Base-by-base conservation (phyloP, 2,888 invertebrate species). In the Ceriagrion tenellum region DNA sequence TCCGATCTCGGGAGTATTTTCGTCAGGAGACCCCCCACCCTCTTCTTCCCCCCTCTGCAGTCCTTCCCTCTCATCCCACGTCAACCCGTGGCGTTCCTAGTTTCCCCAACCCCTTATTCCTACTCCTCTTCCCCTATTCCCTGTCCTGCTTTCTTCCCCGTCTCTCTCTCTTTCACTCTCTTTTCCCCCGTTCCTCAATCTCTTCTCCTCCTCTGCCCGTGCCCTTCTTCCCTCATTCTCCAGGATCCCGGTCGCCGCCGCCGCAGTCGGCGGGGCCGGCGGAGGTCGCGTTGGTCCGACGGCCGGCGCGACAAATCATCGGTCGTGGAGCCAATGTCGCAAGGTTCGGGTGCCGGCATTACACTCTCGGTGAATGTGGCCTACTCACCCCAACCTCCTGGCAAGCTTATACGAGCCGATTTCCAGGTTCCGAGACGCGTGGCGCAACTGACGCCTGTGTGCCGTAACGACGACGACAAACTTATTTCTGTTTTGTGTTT, bases 1-100 rank as follows among this genome's bases (percentile, higher is more conserved):
- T 93, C 93, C 93, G 63, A 93, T 93, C 69, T 69, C 40, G 93
- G 40, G 93, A 69, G 93, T 93, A 93, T 93, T 93, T 93, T 93
- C 93, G 93, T 93, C 93, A 93, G 93, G 63, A 93, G 93, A 93
- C 93, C 93, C 93, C 93, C 26, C 56, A 59, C 59, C 20, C 30
- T 18, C 90, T n/a, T 20, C 16, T 56, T 23, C 69, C 40, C 18
- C 91, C 40, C 35, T 47, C 35, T 40, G n/a, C 91, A 59, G 10
- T 59, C 74, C 59, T 59, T 59, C 59, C 59, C 20, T 59, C 93
- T n/a, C 69, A 40, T 26, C 18, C 69, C 59, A 26, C 47, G 55
- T 74, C 69, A 23, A 81, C 16, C 30, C 81, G n/a, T 30, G 35
- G 81, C 81, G 81, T 93, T 30, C 40, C 91, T 63, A 59, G 30